A percentile compares a stretch with the other conserved stretches of the same genome.
phyloP scores from a whole-genome alignment of 1,140 invertebrate species.

The Psilanteris sp. region DNA sequence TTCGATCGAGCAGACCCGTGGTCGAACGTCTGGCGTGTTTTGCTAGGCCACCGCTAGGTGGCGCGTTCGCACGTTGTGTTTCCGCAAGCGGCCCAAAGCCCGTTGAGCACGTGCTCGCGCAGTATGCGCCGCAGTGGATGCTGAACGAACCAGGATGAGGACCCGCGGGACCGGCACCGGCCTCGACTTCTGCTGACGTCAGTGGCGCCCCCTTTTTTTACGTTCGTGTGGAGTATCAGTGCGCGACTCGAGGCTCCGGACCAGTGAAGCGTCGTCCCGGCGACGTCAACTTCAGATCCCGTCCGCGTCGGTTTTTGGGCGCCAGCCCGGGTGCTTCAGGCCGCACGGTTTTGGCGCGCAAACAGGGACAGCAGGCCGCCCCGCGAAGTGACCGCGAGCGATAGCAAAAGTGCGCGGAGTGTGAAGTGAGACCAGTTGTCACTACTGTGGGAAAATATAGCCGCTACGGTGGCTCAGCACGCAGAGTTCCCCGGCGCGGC shows the following conservation, averaged over 20 bases:
- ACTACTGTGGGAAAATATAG: constrained; percentile 78
- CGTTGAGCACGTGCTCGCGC: constrained; percentile 54
- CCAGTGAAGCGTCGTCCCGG: constrained; percentile 42
- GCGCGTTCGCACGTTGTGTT: constrained; percentile 22
- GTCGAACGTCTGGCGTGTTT: constrained; percentile 5
- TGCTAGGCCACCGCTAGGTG: constrained; percentile 23
- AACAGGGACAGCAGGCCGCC: constrained; percentile 53
- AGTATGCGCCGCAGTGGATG: constrained; percentile 39
- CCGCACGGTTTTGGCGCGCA: constrained; percentile 20
- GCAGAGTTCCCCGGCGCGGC: constrained; percentile 82
- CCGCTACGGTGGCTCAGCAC: constrained; percentile 82
- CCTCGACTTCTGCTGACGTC: constrained; percentile 51
- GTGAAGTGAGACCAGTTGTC: constrained; percentile 60
- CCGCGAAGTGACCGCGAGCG: constrained; percentile 51
- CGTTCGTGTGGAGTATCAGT: constrained; percentile 51
- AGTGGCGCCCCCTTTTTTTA: constrained; percentile 50
- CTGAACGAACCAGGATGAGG: constrained; percentile 50
- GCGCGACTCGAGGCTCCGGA: constrained; percentile 46
- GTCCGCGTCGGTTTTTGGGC: too few species aligned
- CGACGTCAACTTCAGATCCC: too few species aligned
- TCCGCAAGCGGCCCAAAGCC: constrained; percentile 21
- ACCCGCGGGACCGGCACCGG: constrained; percentile 45
- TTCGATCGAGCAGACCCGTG: neutral
- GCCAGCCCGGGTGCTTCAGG: constrained; percentile 3
- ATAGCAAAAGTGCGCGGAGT: constrained; percentile 44